Percentiles rank a stretch among this genome's conserved stretches.
These are phyloP conservation scores for Drosophila neonasuta DNA, from an alignment of 2,888 invertebrate species.

Conservation along the genomic window DNA sequence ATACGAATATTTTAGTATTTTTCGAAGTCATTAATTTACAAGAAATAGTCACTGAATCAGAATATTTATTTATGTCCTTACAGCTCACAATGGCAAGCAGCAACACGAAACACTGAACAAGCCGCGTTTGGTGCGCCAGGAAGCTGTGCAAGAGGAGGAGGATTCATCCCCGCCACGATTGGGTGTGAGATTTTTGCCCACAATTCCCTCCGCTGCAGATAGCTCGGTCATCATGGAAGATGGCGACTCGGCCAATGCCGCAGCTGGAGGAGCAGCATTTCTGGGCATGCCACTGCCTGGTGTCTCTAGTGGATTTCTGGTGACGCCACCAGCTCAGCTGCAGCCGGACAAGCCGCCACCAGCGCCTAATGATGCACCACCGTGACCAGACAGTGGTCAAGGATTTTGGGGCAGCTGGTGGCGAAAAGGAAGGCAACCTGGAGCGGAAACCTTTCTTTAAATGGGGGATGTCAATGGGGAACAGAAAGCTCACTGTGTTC, in stretches of 20 bases:
- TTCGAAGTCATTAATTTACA: background rate
- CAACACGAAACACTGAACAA: slow-evolving; percentile 82
- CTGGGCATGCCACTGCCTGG: slow-evolving; percentile 65
- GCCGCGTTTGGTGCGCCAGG: slow-evolving; percentile 90
- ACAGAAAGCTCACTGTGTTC: slow-evolving; percentile 76
- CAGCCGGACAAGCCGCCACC: slow-evolving; percentile 63
- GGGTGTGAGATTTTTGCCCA: slow-evolving; percentile 86
- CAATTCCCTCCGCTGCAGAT: slow-evolving; percentile 89
- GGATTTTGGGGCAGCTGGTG: slow-evolving; percentile 43
- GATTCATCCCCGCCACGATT: slow-evolving; percentile 82
- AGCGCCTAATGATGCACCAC: slow-evolving; percentile 78
- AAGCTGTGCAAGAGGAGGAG: slow-evolving; percentile 90
- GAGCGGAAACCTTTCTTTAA: slow-evolving; percentile 74
- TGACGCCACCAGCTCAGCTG: slow-evolving; percentile 49
- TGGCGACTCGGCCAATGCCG: slow-evolving; percentile 81
- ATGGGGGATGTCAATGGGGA: slow-evolving; percentile 24
- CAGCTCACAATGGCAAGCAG: slow-evolving; percentile 80
- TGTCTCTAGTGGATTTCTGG: slow-evolving; percentile 64
- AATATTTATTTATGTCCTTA: background rate
- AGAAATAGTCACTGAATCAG: background rate
- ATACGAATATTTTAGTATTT: too few species aligned
- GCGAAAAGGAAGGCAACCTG: slow-evolving; percentile 16
- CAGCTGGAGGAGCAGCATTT: slow-evolving; percentile 33
- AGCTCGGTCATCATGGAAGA: slow-evolving; percentile 87
- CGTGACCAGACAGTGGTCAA: slow-evolving; percentile 62